Evolutionary conservation across 2,888 invertebrate genomes (phyloP), one percentile per base, ranked within the genome.

Genomic region (Leptopilina syphax): DNA sequence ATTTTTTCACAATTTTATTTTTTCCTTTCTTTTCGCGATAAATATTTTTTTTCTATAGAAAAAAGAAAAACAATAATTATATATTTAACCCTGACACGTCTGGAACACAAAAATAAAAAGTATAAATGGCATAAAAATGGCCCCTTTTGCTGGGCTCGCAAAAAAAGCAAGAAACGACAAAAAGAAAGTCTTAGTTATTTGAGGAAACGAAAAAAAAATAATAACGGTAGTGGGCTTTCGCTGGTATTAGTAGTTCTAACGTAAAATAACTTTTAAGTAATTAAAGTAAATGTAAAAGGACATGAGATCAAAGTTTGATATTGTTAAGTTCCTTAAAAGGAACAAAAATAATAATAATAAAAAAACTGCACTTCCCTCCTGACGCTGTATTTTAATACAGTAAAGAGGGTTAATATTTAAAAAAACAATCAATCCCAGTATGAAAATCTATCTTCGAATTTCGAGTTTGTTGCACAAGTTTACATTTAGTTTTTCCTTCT

Each of bases 261-360:
- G 83, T 85, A 83, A 34, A 83, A 84, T 82, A 83, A 81, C 83
- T 82, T 44, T 86, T 85, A 84, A 86, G 82, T 84, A 83, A 84
- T 86, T 86, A 86, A 83, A 83, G 80, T 86, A 88, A 87, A 85
- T 83, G 87, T 90, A 90, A 89, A 50, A 88, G 85, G 89, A 88
- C 86, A 90, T 90, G 91, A 91, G 91, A 91, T 91, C 91, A 91
- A 91, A 86, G 88, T 89, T 90, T 89, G 87, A 89, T 88, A 89
- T 87, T 85, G 83, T 88, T 86, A 88, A 85, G 86, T 86, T 8
- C 82, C 83, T 84, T 82, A 85, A 86, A 73, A 54, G 54, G 70
- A 73, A 54, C 54, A 73, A 57, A 73, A 73, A 67, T 44, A 44
- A 44, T 44, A 44, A 44, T 44, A 8, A 44, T 8, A 44, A 44